Percentiles rank a stretch among this genome's conserved stretches.
phyloP scores from a whole-genome alignment of 1,140 invertebrate genomes.

The Drosophila santomea region DNA sequence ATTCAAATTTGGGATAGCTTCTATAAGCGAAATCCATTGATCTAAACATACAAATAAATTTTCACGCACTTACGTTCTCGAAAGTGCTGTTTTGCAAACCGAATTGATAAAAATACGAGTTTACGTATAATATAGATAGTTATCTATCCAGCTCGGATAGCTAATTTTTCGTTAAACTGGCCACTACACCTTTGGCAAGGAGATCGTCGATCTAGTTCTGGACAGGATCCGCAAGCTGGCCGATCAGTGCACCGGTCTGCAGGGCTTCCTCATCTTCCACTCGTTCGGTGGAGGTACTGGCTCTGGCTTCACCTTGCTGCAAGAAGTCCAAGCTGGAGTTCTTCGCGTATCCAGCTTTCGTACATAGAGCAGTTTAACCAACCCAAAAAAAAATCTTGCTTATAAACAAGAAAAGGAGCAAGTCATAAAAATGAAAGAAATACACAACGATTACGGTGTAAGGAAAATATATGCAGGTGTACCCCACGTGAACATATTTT shows the following conservation, averaged over 20 bases:
- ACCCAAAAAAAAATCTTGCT: background rate
- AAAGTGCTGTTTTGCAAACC: too few species aligned
- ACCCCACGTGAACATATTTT: too few species aligned
- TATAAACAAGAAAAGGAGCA: background rate
- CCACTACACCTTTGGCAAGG: conserved; percentile 9
- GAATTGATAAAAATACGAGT: too few species aligned
- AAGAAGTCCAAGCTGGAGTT: conserved; percentile 14
- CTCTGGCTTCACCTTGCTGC: background rate
- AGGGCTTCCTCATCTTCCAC: conserved; percentile 13
- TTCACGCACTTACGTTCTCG: too few species aligned
- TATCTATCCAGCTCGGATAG: too few species aligned
- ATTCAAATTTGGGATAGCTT: conserved; percentile 84
- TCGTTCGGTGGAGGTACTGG: conserved; percentile 2
- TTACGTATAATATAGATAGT: too few species aligned
- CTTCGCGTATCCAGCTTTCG: background rate
- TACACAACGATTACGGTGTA: too few species aligned
- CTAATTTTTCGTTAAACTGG: too few species aligned
- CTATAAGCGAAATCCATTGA: conserved; percentile 54
- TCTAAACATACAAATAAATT: background rate
- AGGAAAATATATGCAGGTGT: too few species aligned
- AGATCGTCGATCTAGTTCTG: conserved; percentile 5
- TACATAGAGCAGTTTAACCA: background rate
- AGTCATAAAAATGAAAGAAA: background rate
- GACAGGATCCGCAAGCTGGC: conserved; percentile 9
- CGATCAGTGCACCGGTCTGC: conserved; percentile 11